These are phyloP conservation scores for Hypomecis punctinalis DNA, from an alignment of 2,888 invertebrate species.

Conservation along the genomic window DNA sequence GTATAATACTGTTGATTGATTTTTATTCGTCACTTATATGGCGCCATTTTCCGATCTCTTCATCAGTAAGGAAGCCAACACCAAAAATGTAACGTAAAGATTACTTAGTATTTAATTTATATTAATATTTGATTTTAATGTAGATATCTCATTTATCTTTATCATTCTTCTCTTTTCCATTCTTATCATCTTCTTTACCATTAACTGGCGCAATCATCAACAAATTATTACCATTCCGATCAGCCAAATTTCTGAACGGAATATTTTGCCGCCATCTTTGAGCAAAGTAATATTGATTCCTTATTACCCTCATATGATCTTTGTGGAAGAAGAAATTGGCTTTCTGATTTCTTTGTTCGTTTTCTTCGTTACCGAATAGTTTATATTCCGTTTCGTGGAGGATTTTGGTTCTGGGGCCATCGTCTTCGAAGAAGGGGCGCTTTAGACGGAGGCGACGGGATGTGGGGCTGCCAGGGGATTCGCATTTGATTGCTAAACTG, in stretches of 20 bases:
- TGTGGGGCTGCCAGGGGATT: constrained; percentile 73
- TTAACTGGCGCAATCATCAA: constrained; percentile 87
- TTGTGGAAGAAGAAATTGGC: constrained; percentile 68
- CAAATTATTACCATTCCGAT: constrained; percentile 87
- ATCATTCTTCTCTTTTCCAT: constrained; percentile 41
- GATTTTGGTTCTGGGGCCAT: constrained; percentile 58
- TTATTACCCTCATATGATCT: constrained; percentile 68
- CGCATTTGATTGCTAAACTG: constrained; percentile 82
- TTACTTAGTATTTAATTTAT: no score
- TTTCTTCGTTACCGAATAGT: constrained; percentile 73
- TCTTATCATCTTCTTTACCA: constrained; percentile 64
- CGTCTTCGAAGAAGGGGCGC: constrained; percentile 69
- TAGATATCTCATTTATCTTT: constrained; percentile 35
- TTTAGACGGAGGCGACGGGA: constrained; percentile 67
- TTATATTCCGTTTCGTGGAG: constrained; percentile 58
- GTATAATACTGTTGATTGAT: no score
- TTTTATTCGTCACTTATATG: no score
- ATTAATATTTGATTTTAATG: no score
- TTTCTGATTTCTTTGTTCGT: constrained; percentile 65
- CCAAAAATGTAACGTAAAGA: no score
- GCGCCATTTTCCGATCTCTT: no score
- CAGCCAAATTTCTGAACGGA: constrained; percentile 76
- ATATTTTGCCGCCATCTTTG: constrained; percentile 78
- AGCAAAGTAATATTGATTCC: constrained; percentile 74
- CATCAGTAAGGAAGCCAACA: no score